These are phyloP conservation scores for Proctacanthus coquilletti DNA, from an alignment of 1,140 invertebrate species.

Conservation along the genomic window DNA sequence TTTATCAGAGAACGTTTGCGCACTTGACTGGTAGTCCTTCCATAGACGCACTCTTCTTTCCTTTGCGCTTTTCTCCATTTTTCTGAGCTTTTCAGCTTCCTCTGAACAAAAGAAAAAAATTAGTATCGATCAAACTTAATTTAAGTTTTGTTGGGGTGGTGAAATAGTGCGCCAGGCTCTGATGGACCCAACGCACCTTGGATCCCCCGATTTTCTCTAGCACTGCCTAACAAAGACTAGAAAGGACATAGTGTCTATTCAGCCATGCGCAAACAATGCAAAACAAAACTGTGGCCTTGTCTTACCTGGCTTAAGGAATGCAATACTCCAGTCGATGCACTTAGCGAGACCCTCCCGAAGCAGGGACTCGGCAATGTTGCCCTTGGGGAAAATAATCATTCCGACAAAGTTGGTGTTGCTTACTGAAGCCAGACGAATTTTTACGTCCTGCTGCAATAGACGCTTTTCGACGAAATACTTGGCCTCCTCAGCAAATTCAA, in stretches of 20 bases:
- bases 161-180: slow-evolving; percentile 1
- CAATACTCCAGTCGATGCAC: slow-evolving; percentile 97
- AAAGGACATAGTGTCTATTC: slow-evolving; percentile 2
- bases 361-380: slow-evolving; percentile 91
- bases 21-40: slow-evolving; percentile 63
- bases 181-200: slow-evolving; percentile 7
- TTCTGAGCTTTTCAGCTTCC: slow-evolving; percentile 68
- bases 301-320: slow-evolving; percentile 57
- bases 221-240: slow-evolving; percentile 6
- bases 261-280: slow-evolving; percentile 4
- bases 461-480: slow-evolving; percentile 83
- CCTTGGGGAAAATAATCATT: slow-evolving; percentile 78
- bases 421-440: slow-evolving; percentile 80
- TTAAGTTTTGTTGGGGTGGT: slow-evolving; percentile 1
- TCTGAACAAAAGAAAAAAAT: slow-evolving; percentile 7
- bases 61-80: slow-evolving; percentile 76
- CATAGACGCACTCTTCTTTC: slow-evolving; percentile 73
- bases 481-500: slow-evolving; percentile 33
- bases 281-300: slow-evolving; percentile 1
- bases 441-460: slow-evolving; percentile 83
- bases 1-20: slow-evolving; percentile 51
- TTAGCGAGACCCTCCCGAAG: slow-evolving; percentile 83
- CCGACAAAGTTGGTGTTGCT: slow-evolving; percentile 91
- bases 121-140: slow-evolving; percentile 3
- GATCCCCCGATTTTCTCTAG: slow-evolving; percentile 8